Conservation (phyloP, 1,140 invertebrate species). For the Heterodera carotae region DNA sequence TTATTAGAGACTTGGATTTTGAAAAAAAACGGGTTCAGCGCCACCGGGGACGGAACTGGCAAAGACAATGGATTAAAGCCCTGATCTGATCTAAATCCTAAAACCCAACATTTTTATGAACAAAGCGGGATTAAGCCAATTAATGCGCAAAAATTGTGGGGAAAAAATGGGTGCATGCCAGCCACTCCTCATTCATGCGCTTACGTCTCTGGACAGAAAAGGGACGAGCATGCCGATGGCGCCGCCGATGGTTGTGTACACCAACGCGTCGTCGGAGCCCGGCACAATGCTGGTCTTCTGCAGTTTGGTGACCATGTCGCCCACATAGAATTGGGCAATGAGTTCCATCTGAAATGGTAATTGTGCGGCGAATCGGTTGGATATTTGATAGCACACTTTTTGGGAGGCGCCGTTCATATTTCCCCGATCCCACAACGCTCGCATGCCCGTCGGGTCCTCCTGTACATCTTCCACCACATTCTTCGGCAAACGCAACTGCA, state of each 20-base stretch:
- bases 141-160: too few relatives aligned
- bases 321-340: constrained; percentile 88
- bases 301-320: constrained; percentile 77
- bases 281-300: constrained; percentile 94
- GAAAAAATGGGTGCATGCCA: too few relatives aligned
- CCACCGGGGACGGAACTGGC: too few relatives aligned
- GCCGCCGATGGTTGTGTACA: constrained; percentile 93
- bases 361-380: neutral
- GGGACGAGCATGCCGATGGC: constrained; percentile 92
- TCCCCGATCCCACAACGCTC: constrained; percentile 95
- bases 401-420: constrained; percentile 93
- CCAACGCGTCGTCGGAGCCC: constrained; percentile 89
- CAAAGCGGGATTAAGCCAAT: too few relatives aligned
- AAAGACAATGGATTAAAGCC: too few relatives aligned
- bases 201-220: constrained; percentile 88
- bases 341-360: constrained; percentile 75
- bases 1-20: too few relatives aligned
- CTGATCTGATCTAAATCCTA: too few relatives aligned
- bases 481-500: constrained; percentile 78
- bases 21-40: too few relatives aligned
- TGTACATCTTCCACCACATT: constrained; percentile 95
- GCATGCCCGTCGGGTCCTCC: constrained; percentile 97
- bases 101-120: too few relatives aligned
- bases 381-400: constrained; percentile 71
- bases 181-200: neutral